Evolutionary conservation across 2,888 invertebrate genomes (phyloP).

Genomic region (Biston stratarius): DNA sequence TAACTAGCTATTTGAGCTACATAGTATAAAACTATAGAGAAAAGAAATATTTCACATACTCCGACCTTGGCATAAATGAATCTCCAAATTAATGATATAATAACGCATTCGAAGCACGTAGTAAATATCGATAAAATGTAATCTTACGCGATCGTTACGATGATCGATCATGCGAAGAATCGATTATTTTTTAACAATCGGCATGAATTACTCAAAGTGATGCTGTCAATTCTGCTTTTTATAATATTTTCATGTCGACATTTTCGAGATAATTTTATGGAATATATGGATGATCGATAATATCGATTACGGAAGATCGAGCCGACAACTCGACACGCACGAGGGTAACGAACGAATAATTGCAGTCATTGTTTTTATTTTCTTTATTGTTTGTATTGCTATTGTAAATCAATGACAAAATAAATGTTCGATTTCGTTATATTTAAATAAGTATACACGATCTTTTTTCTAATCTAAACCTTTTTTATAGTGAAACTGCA

Average conservation of each 20-base stretch:
- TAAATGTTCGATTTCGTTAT: neutral
- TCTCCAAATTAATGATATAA: conserved; percentile 15
- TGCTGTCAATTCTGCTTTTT: conserved; percentile 17
- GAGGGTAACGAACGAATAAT: conserved; percentile 21
- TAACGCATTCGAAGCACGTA: conserved; percentile 15
- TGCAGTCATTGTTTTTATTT: conserved; percentile 12
- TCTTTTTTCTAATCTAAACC: no score
- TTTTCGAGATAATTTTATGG: conserved; percentile 26
- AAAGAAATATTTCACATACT: conserved; percentile 4
- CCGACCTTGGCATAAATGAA: conserved; percentile 23
- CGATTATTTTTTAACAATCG: conserved; percentile 41
- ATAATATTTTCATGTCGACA: conserved; percentile 9
- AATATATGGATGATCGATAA: conserved; percentile 25
- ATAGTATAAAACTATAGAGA: neutral
- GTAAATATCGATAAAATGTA: conserved; percentile 28
- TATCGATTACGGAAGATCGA: conserved; percentile 29
- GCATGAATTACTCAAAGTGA: conserved; percentile 23
- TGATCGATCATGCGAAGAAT: conserved; percentile 42
- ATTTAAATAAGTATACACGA: neutral
- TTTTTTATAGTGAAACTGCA: no score
- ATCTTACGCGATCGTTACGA: conserved; percentile 43
- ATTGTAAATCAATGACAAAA: neutral
- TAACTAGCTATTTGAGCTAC: no score
- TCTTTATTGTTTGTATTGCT: conserved; percentile 4
- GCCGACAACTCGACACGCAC: conserved; percentile 25